Conservation (phyloP, 2,888 invertebrate genomes). For the Gasteruption jaculator region DNA sequence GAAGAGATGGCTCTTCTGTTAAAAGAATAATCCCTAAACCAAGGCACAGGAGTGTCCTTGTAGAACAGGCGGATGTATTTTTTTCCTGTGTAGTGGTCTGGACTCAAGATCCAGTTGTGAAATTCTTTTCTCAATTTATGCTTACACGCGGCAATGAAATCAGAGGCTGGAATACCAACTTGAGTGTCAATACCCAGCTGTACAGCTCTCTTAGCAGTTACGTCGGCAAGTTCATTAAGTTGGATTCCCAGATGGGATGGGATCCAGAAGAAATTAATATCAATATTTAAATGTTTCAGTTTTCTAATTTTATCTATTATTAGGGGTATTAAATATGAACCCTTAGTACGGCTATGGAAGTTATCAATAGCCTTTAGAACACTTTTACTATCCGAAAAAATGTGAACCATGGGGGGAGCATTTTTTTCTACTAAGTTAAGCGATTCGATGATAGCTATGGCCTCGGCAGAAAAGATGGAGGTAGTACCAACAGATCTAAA, state of each 20-base stretch:
- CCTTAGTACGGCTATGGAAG: not conserved
- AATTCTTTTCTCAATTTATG: no score
- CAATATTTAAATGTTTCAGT: not conserved
- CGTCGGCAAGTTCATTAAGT: constrained; percentile 10
- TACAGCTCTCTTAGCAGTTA: constrained; percentile 6
- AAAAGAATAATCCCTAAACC: no score
- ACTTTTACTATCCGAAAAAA: constrained; percentile 10
- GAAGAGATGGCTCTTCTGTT: no score
- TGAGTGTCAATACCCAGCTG: no score
- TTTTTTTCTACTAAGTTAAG: not conserved
- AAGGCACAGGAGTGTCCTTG: no score
- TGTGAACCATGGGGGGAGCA: not conserved
- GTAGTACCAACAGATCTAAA: no score
- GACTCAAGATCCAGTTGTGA: no score
- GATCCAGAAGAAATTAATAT: constrained; percentile 6
- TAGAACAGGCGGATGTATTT: no score
- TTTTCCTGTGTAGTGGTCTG: no score
- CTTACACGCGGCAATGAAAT: no score
- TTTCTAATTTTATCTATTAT: constrained; percentile 1
- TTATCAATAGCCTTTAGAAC: constrained; percentile 1
- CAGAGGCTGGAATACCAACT: constrained; percentile 7
- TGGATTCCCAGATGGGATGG: constrained; percentile 2
- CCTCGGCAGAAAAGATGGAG: no score
- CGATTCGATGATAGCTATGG: constrained; percentile 2
- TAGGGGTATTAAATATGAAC: constrained; percentile 6